phyloP scores from a whole-genome alignment of 1,140 invertebrate genomes.

The Globodera rostochiensis region DNA sequence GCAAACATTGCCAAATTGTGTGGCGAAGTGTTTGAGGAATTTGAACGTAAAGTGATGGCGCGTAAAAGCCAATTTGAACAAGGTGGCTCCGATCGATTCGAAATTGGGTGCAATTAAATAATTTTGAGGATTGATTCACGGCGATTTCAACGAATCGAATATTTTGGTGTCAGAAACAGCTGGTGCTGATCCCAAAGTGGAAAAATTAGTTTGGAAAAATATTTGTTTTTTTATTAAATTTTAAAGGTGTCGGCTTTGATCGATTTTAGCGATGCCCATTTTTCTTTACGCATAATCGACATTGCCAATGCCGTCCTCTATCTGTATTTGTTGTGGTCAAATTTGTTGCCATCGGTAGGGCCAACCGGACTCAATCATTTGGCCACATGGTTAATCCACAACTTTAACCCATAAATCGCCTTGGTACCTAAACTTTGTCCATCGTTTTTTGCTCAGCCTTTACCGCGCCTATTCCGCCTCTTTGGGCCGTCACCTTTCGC shows the following conservation, averaged over 20 bases:
- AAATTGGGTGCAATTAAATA: not conserved
- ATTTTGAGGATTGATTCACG: not conserved
- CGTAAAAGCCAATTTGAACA: not conserved
- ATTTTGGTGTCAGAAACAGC: not conserved
- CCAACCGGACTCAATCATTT: not conserved
- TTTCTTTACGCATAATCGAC: not conserved
- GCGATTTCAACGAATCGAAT: slow-evolving; percentile 12
- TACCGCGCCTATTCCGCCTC: not conserved
- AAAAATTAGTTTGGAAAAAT: not conserved
- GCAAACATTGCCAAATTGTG: not conserved
- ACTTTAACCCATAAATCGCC: too few species aligned
- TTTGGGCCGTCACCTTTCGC: not conserved
- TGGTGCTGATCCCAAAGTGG: not conserved
- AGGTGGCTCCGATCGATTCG: not conserved
- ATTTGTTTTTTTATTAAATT: not conserved
- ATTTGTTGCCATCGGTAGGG: not conserved
- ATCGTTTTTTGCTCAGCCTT: not conserved
- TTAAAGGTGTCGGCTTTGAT: not conserved
- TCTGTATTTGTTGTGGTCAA: slow-evolving; percentile 2
- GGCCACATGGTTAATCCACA: not conserved
- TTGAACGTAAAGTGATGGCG: slow-evolving; percentile 4
- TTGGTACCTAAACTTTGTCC: not conserved
- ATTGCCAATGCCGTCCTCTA: slow-evolving; percentile 10
- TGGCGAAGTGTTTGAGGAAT: slow-evolving; percentile 4
- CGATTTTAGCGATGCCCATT: slow-evolving; percentile 4